Evolutionary conservation across 2,888 invertebrate species (phyloP).

Genomic region (Sturmia bella): DNA sequence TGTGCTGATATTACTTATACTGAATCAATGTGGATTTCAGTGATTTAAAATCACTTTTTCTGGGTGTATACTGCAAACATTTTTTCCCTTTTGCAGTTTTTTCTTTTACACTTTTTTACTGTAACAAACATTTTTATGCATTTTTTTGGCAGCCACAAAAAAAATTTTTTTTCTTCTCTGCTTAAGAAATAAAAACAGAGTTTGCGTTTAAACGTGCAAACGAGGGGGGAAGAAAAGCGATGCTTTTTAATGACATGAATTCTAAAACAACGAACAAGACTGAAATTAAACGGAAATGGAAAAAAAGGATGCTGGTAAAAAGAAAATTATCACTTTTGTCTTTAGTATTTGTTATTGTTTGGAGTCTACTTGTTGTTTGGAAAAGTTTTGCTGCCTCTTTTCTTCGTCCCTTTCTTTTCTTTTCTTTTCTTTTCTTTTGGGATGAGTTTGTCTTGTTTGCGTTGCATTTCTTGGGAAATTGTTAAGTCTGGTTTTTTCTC

Average conservation of each 20-base stretch:
- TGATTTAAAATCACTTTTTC: no score
- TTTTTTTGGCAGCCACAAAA: neutral
- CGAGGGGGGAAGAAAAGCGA: neutral
- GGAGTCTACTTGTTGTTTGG: neutral
- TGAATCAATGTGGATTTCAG: no score
- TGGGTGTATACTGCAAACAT: no score
- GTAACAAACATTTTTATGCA: neutral
- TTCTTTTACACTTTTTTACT: neutral
- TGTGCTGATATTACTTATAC: no score
- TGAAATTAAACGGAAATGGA: constrained; percentile 29
- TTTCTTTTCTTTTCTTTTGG: neutral
- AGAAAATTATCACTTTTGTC: constrained; percentile 1
- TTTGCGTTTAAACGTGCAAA: neutral
- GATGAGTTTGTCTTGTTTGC: constrained; percentile 9
- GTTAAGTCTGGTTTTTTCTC: constrained; percentile 6
- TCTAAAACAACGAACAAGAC: neutral
- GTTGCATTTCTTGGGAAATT: constrained; percentile 6
- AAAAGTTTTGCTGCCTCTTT: neutral
- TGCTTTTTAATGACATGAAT: neutral
- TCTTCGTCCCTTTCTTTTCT: no score
- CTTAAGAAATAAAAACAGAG: neutral
- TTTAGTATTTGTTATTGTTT: constrained; percentile 15
- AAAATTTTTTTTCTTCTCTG: neutral
- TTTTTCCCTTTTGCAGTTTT: neutral
- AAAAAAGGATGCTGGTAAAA: constrained; percentile 36